These are phyloP conservation scores for Perizoma flavofasciatum DNA, from an alignment of 2,888 invertebrate species.

Conservation along the genomic window DNA sequence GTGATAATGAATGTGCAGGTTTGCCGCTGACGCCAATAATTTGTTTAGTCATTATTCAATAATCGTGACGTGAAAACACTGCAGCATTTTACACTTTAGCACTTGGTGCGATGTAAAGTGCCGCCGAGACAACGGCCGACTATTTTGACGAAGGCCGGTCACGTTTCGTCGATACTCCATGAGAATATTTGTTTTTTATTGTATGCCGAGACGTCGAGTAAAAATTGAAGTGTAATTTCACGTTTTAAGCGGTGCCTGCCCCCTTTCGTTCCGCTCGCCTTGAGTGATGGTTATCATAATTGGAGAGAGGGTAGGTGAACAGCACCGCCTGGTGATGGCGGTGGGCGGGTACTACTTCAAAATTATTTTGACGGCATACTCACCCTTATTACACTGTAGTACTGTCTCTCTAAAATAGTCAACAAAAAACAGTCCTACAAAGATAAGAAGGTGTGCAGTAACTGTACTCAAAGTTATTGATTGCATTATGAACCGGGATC, in stretches of 20 bases:
- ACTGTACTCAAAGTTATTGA: slow-evolving; percentile 74
- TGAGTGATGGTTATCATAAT: slow-evolving; percentile 84
- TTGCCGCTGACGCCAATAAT: slow-evolving; percentile 63
- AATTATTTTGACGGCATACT: slow-evolving; percentile 49
- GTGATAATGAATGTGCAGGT: slow-evolving; percentile 57
- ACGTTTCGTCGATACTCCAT: slow-evolving; percentile 83
- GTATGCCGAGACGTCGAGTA: slow-evolving; percentile 75
- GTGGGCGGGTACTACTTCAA: slow-evolving; percentile 68
- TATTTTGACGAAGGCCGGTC: slow-evolving; percentile 83
- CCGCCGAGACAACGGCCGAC: slow-evolving; percentile 80
- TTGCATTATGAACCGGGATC: slow-evolving; percentile 64
- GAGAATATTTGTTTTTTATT: slow-evolving; percentile 84
- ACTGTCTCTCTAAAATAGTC: background rate
- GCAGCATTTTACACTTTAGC: slow-evolving; percentile 82
- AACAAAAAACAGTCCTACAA: slow-evolving; percentile 33
- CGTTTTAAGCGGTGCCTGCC: slow-evolving; percentile 82
- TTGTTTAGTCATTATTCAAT: slow-evolving; percentile 78
- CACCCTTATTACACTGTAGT: slow-evolving; percentile 29
- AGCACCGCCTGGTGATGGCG: slow-evolving; percentile 65
- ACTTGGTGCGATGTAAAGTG: slow-evolving; percentile 74
- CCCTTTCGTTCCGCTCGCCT: slow-evolving; percentile 83
- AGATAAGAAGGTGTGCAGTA: slow-evolving; percentile 64
- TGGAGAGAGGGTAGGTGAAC: slow-evolving; percentile 79
- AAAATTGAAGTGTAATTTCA: slow-evolving; percentile 83
- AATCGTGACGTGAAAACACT: slow-evolving; percentile 77